These are phyloP conservation scores for Morus bassanus DNA, from an alignment of 2,797 vertebrate species.

Conservation along the genomic window DNA sequence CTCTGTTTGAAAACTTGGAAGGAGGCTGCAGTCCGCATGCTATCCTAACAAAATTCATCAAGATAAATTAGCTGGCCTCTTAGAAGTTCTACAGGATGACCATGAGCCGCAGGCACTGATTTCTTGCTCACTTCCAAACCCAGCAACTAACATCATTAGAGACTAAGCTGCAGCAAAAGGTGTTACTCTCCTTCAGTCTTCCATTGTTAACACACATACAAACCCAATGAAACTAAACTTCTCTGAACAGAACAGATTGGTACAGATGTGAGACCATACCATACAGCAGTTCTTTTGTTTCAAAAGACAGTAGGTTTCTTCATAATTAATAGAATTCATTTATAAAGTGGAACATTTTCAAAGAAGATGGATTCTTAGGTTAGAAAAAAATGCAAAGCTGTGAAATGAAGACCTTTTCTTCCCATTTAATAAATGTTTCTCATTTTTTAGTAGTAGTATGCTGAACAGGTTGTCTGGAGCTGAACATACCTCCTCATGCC, in stretches of 20 bases:
- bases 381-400: not conserved
- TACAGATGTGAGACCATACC: not conserved
- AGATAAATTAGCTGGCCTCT: not conserved
- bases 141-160: not conserved
- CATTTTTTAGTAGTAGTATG: not conserved
- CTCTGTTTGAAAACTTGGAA: not conserved
- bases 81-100: not conserved
- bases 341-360: not conserved
- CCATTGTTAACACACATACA: not conserved
- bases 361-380: not conserved
- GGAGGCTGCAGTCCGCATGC: not conserved
- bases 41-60: not conserved
- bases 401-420: constrained; percentile 1
- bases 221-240: not conserved
- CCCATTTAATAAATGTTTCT: not conserved
- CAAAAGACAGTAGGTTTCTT: not conserved
- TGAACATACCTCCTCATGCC: not conserved
- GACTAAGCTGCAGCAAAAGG: not conserved
- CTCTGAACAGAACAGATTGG: not conserved
- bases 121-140: not conserved
- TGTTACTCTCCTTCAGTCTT: not conserved
- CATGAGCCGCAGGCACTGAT: not conserved
- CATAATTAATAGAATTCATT: not conserved
- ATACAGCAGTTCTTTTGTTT: not conserved
- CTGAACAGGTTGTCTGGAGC: not conserved